phyloP scores from a whole-genome alignment of 2,797 vertebrate genomes.

The Muscicapa comitata region DNA sequence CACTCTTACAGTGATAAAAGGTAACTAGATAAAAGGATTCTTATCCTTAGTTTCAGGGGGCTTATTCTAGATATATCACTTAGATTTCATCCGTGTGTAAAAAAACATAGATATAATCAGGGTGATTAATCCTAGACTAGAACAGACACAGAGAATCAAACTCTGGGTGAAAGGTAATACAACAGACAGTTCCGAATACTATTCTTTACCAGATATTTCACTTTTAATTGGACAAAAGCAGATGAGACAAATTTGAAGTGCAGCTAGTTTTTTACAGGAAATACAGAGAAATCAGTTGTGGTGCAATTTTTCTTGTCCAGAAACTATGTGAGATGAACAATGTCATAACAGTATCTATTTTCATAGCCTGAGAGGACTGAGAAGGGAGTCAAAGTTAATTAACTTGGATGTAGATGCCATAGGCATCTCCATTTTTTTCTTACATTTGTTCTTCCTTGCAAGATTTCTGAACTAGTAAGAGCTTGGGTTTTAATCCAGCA shows the following conservation, averaged over 20 bases:
- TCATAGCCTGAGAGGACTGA: neutral
- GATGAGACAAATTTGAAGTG: neutral
- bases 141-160: neutral
- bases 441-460: neutral
- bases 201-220: neutral
- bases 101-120: neutral
- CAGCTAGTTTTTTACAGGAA: neutral
- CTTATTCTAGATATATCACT: neutral
- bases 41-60: rapidly evolving
- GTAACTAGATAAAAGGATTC: neutral
- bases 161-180: neutral
- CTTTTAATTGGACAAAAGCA: neutral
- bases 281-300: neutral
- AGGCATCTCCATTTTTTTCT: neutral
- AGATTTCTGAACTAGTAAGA: neutral
- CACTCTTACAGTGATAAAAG: neutral
- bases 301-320: neutral
- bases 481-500: neutral
- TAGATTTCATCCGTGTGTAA: neutral
- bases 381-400: neutral
- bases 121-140: neutral
- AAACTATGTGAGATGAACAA: neutral
- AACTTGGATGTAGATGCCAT: neutral
- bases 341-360: neutral
- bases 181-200: neutral